Base-by-base conservation (phyloP, 2,113 vertebrate genomes). In the Indicator maculatus region DNA sequence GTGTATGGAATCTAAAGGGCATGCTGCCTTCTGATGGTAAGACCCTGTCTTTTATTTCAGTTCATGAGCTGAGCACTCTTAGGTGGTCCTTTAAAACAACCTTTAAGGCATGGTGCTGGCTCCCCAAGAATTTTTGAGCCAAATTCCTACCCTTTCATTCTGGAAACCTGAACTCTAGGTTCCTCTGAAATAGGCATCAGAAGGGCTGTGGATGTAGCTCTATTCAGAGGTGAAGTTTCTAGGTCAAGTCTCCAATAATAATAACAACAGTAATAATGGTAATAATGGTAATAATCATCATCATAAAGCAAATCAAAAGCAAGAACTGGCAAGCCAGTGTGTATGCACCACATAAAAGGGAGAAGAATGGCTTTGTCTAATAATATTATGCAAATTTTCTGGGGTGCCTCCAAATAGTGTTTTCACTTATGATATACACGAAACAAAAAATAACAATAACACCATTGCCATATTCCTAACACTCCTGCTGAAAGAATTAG, bases 331-430 rank as follows among this genome's bases (percentile, higher is more conserved):
- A 92, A 95, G 83, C 69, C 88, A 88, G 26, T 83, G 69, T 75
- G 53, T 15, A 14, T 64, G 86, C 20, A 94, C 96, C 96, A 96
- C 96, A 96, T 96, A 30, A 96, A 96, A 96, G 90, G 90, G 28
- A 94, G 56, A 88, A 52, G 72, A 86, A 92, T 83, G 76, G 47
- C 95, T 93, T 84, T 90, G 90, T 53, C 65, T 93, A 18, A 92
- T 95, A 93, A 94, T 86, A 39, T 67, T 58, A 96, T 96, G 95
- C 53, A 94, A 64, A 96, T 96, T 93, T 90, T 11, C 76, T 86
- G 88, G 85, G 86, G 79, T 75, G 88, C 71, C 86, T 94, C 83
- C 83, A 95, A 94, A 79, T 53, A 56, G 73, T 78, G 93, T 92
- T 96, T 96, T 96, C 88, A 83, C 72, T 86, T 83, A 67, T 53